Base-by-base conservation (phyloP, 2,888 invertebrate species). In the Odontocolon sp. region DNA sequence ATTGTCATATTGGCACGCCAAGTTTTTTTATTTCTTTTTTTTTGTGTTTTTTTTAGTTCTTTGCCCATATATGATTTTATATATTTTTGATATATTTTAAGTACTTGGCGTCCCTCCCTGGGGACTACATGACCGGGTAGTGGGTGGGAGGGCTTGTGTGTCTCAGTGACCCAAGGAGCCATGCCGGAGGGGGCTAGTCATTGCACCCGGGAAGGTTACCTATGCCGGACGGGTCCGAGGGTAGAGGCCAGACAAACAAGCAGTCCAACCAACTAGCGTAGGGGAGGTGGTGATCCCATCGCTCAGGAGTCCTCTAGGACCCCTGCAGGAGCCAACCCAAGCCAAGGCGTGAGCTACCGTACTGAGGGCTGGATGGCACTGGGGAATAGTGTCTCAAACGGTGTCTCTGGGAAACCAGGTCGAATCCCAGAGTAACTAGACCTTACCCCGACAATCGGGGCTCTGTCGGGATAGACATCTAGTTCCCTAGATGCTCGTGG, bases 341-440 rank as follows among this genome's bases (percentile, higher is more conserved):
- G 26, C 64, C 14, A 64, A 50, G 50, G 23, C 16, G 50, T 26
- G 11, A 36, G 47, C 64, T 8, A 50, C 9, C 64, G 36, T 73
- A 40, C 67, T 33, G 14, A 67, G 42, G 54, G 54, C 68, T 74
- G 52, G 28, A 67, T 68, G 61, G 52, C 68, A 67, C 59, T 52
- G 61, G 61, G 54, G 61, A 23, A 67, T 47, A 28, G 73, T 50
- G 73, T 50, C 63, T 2, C 8, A 3, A 36, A 63, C 14, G 47
- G 23, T 63, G 63, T 50, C 36, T 63, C 47, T 33, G 45, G 31
- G 23, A 42, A 5, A 73, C 68, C 61, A 42, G 73, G 68, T 21
- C 42, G 45, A 57, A 26, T 52, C n/a, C 28, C 28, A 6, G 6
- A 28, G 28, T 28, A 28, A 4, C 28, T 28, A 28, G 28, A 28